A percentile compares a stretch with the other conserved stretches of the same genome.
These are phyloP conservation scores for Tonatia bakeri DNA, from an alignment of 2,113 vertebrate species.

Conservation along the genomic window DNA sequence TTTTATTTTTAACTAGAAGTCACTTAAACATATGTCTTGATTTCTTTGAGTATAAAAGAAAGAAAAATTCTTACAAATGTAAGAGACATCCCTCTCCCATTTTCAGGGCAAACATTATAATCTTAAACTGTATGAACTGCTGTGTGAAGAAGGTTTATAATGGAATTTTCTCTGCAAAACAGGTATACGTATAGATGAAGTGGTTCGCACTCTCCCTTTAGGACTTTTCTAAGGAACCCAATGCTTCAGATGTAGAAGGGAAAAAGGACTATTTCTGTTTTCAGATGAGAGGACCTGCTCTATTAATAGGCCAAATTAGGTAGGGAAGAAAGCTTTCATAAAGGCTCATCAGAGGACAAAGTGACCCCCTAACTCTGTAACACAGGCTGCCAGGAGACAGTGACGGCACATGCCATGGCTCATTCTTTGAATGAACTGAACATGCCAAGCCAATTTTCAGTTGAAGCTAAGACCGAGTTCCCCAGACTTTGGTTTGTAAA, in stretches of 20 bases:
- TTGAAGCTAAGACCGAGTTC: neutral
- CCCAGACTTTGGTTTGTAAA: neutral
- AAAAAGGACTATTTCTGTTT: neutral
- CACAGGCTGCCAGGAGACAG: neutral
- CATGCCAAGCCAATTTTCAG: neutral
- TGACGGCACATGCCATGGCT: neutral
- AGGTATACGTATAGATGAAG: neutral
- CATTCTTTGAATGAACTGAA: neutral
- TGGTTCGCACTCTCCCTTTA: neutral
- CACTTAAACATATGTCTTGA: conserved; percentile 38
- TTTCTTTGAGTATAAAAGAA: neutral
- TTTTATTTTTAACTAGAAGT: conserved; percentile 60
- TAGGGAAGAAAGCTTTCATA: neutral
- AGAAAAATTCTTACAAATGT: neutral
- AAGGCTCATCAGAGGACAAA: neutral
- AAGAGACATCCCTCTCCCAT: neutral
- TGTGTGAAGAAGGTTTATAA: neutral
- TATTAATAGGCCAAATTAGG: neutral
- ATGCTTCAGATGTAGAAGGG: neutral
- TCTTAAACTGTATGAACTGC: neutral
- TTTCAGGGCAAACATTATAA: neutral
- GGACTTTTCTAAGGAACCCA: neutral
- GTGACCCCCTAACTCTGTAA: neutral
- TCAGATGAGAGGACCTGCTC: neutral
- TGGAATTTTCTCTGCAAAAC: neutral